Conservation (phyloP, 2,113 vertebrate species). For the Cisticola juncidis region DNA sequence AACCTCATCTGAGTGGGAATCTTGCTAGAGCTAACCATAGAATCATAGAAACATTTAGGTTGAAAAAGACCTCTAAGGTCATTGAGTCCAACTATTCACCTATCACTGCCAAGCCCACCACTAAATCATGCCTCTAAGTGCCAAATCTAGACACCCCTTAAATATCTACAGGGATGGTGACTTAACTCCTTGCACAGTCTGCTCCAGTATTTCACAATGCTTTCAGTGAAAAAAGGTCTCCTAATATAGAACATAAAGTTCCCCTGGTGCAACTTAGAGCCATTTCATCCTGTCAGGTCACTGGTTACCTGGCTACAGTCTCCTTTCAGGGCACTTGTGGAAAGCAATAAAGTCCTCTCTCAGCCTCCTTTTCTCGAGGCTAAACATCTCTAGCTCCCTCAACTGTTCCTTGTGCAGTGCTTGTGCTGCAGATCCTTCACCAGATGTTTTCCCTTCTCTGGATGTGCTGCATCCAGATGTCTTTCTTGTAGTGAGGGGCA, state of each 20-base stretch:
- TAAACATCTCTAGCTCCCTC: neutral
- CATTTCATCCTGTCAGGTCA: neutral
- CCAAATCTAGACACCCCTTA: neutral
- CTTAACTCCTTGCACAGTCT: neutral
- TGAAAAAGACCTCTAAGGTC: neutral
- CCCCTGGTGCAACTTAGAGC: neutral
- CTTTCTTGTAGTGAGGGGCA: neutral
- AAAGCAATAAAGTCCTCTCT: neutral
- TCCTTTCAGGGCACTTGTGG: neutral
- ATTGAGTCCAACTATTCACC: neutral
- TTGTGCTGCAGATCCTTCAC: neutral
- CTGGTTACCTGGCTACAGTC: neutral
- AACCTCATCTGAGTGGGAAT: neutral
- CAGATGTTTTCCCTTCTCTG: neutral
- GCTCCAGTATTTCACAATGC: neutral
- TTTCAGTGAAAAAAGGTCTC: neutral
- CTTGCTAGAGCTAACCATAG: neutral
- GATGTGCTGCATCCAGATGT: neutral
- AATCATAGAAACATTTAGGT: neutral
- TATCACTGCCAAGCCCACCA: neutral
- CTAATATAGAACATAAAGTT: neutral
- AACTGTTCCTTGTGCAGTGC: neutral
- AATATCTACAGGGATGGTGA: neutral
- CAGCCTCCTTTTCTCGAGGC: neutral
- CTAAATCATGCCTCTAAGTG: neutral